Conservation (phyloP, 2,888 invertebrate species). For the Metacarcinus magister region DNA sequence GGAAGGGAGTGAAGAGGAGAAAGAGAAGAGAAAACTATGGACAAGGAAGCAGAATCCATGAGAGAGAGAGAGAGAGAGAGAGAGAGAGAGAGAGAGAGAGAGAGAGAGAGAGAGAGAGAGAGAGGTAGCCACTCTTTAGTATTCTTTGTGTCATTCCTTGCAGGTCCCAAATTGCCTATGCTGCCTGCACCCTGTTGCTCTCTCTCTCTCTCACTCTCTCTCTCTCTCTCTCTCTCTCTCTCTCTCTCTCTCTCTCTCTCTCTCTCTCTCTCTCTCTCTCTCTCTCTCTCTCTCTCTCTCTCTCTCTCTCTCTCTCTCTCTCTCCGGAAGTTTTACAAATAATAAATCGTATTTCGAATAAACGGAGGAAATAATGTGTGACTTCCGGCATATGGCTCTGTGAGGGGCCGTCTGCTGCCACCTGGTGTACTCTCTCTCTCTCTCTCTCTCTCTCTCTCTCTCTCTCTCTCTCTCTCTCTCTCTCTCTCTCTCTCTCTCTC, state of each 20-base stretch:
- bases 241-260: conserved; percentile 60
- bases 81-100: neutral
- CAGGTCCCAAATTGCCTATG: neutral
- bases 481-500: neutral
- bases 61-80: neutral
- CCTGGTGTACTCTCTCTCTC: neutral
- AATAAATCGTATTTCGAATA: conserved; percentile 12
- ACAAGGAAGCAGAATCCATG: too few species aligned
- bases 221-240: conserved; percentile 59
- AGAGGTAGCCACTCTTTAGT: too few species aligned
- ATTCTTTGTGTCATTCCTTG: neutral
- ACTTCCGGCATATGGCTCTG: neutral
- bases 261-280: conserved; percentile 51
- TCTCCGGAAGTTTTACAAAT: neutral
- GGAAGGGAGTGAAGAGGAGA: neutral
- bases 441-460: conserved; percentile 12
- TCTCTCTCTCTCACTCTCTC: conserved; percentile 44
- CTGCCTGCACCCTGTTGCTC: neutral
- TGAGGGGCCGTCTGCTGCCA: neutral
- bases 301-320: neutral
- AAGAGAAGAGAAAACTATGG: neutral
- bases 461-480: neutral
- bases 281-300: conserved; percentile 26
- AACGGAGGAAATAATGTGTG: neutral
- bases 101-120: too few species aligned